These are phyloP conservation scores for Erpetoichthys calabaricus DNA, from an alignment of 2,797 vertebrate genomes.

Conservation along the genomic window DNA sequence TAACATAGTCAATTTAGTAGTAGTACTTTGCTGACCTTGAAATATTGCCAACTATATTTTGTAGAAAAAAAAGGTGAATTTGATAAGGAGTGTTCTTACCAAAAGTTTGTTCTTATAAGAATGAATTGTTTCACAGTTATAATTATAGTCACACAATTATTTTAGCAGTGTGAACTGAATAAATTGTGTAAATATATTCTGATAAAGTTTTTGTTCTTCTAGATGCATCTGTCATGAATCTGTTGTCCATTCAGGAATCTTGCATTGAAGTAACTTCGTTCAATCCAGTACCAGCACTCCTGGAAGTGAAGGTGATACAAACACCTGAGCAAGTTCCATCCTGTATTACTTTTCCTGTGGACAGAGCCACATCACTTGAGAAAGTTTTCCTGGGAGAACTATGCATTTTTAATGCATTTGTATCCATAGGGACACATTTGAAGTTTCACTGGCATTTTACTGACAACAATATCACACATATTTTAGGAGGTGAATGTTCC, in stretches of 20 bases:
- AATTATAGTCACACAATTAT: too few species aligned
- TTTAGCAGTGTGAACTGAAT: too few species aligned
- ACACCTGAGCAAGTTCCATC: conserved; percentile 17
- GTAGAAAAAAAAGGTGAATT: too few species aligned
- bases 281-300: conserved; percentile 10
- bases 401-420: conserved; percentile 19
- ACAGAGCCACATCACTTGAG: conserved; percentile 7
- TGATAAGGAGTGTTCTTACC: too few species aligned
- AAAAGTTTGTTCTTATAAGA: too few species aligned
- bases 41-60: too few species aligned
- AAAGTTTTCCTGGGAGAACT: conserved; percentile 18
- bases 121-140: too few species aligned
- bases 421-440: conserved; percentile 9
- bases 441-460: conserved; percentile 22
- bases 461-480: conserved; percentile 7
- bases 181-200: too few species aligned
- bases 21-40: too few species aligned
- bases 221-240: conserved; percentile 28
- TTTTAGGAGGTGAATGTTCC: conserved; percentile 3
- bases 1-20: too few species aligned
- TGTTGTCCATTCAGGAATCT: conserved; percentile 24
- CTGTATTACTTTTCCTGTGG: conserved; percentile 16
- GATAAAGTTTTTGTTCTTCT: neutral
- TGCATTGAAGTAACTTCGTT: conserved; percentile 17
- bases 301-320: conserved; percentile 22